Evolutionary conservation across 2,888 invertebrate genomes (phyloP), one percentile per base, ranked within the genome.

Genomic region (Bombyx huttoni): DNA sequence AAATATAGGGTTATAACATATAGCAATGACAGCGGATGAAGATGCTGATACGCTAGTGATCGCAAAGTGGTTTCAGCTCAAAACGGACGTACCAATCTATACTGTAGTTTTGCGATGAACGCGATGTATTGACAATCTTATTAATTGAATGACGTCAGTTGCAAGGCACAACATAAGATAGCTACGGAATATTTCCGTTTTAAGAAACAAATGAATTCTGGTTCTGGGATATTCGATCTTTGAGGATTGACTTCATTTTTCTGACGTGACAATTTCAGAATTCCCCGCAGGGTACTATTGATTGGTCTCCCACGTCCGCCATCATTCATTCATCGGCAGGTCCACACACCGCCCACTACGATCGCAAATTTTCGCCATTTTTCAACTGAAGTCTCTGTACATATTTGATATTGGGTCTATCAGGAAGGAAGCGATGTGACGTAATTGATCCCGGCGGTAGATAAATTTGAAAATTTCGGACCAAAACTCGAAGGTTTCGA

Each of bases 311-410:
- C 59, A 59, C 65, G 65, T 60, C 65, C 58, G 65, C 65, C 81
- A 81, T 82, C 81, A 81, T 75, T 81, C 81, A 83, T 82, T 82
- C 77, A 81, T 70, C 67, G 62, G 57, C 64, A 62, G 61, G 74
- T 70, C 69, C 71, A 68, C 69, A 66, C 72, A 78, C 77, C 78
- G 71, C 58, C 57, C 56, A 53, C 57, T 48, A 58, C 62, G 66
- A 62, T 58, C 57, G 58, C 53, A 54, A 57, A 56, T 65, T 65
- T 61, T 56, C 61, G 63, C 68, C 68, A 67, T 74, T 74, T 71
- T 73, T 75, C 66, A 65, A 67, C 68, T 65, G 62, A 69, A 72
- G 66, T 62, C 63, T 63, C 60, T 62, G 65, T 79, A 74, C 76
- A 80, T 82, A 80, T 81, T 81, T 81, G 75, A 83, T 81, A 74